Evolutionary conservation across 2,797 vertebrate genomes (phyloP), one percentile per base, ranked within the genome.

Genomic region (Setipinna tenuifilis): DNA sequence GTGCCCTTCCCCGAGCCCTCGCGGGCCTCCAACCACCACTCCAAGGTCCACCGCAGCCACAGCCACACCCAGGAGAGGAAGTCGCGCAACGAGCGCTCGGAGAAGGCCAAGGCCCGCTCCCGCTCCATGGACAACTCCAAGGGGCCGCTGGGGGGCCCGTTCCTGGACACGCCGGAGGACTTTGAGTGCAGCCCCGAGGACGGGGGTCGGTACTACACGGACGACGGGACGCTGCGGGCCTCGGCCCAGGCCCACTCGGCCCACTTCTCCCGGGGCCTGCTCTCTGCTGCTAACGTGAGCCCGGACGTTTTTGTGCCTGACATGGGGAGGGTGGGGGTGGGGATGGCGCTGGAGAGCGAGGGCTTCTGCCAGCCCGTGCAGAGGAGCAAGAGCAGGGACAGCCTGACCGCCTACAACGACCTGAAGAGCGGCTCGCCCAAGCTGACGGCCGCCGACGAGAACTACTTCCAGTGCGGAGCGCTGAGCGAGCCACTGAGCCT

Each of bases 71-170:
- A 99, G 92, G 98, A 99, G 91, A 96, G 98, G 90, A 96, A 98
- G 91, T 99, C 98, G 0, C 94, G 98, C 78, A 97, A 97, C 1
- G 98, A 99, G 92, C 95, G 98, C 84, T 96, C 97, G 0, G 96
- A 93, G 94, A 99, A 99, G 93, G 98, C 98, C 93, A 99, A 99
- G 96, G 98, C 98, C 90, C 95, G 98, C 78, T 99, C 98, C 82
- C 95, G 98, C 85, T 99, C 98, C 1, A 98, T 99, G 98, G 98
- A 99, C 91, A 99, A 99, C 90, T 98, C 98, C 82, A 99, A 99
- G 91, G 97, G 98, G 68, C 97, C 96, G 1, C 93, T 98, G 68
- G 97, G 97, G 84, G 94, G 95, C 48, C 93, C 96, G 62, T 92
- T 97, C 83, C 95, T 98, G 31, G 97, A 97, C 87, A 96, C 96